phyloP scores from a whole-genome alignment of 2,888 invertebrate species.

The Drosophila pseudotalamancana region DNA sequence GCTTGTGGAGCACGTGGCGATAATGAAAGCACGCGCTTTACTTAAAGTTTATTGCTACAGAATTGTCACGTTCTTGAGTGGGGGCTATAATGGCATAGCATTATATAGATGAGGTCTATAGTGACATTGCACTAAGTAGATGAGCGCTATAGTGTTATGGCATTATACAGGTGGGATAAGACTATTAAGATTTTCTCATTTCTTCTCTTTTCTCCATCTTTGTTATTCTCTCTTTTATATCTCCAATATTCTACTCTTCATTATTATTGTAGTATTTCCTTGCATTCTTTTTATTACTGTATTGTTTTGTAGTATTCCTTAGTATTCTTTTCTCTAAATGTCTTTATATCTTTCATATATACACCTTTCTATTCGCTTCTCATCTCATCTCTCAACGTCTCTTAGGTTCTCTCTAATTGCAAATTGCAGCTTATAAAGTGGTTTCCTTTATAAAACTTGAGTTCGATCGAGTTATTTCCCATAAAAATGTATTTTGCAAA shows the following conservation, averaged over 20 bases:
- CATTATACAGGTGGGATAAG: not conserved
- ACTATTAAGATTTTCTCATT: too few relatives aligned
- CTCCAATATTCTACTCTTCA: not conserved
- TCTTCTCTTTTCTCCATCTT: not conserved
- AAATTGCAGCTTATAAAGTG: not conserved
- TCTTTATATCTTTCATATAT: too few relatives aligned
- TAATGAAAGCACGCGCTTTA: slow-evolving; percentile 19
- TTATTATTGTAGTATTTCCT: not conserved
- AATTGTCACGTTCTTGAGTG: slow-evolving; percentile 36
- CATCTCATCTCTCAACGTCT: not conserved
- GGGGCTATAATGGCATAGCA: not conserved
- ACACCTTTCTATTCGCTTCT: not conserved
- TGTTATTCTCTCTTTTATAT: not conserved
- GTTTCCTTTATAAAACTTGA: not conserved
- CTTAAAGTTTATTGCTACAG: slow-evolving; percentile 13
- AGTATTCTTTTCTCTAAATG: not conserved
- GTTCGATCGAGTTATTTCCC: not conserved
- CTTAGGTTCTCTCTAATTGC: not conserved
- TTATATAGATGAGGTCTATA: not conserved
- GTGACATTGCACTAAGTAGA: not conserved
- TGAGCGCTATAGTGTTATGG: not conserved
- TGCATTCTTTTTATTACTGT: not conserved
- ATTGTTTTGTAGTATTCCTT: not conserved
- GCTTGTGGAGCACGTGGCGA: slow-evolving; percentile 33
- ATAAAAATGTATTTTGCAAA: not conserved